Base-by-base conservation (phyloP, 2,888 invertebrate species). In the Drosophila colorata region DNA sequence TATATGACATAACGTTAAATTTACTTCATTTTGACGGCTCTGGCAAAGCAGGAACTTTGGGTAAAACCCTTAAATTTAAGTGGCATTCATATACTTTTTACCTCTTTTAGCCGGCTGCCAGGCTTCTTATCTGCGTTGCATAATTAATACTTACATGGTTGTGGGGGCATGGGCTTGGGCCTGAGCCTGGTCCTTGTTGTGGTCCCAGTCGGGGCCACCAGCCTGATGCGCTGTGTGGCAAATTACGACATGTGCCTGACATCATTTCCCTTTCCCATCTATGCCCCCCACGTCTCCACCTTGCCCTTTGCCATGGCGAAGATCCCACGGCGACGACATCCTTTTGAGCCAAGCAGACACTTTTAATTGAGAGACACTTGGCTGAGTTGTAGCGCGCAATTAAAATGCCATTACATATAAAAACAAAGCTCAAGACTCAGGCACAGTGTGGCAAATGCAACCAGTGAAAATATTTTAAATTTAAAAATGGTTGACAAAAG, bases 361-460 rank as follows among this genome's bases (percentile, higher is more conserved):
- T 85, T 85, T 87, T 85, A 87, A 85, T 85, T 85, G 83, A 83
- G 87, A 85, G 80, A 83, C 85, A 82, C 87, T 85, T 73, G 72
- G 74, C 68, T 86, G 79, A 79, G 79, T 76, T 78, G 80, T 69
- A 73, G 83, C 71, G 67, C 52, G 85, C 85, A 85, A 85, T 85
- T 85, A 85, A 87, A 85, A 85, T 78, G 86, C 74, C 87, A 85
- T 85, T 87, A 87, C 73, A 78, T 82, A 66, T 61, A 74, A 82
- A 87, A 78, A 85, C 68, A 80, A 70, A 69, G 63, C 69, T 68
- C 44, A 16, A 56, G 28, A 28, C 49, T 20, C 6, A 16, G 14
- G 33, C 43, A 31, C 5, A 11, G 20, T 28, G 71, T 67, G 67
- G 25, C 2, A 9, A 31, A 2, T 41, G 3, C 13, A 7, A 23